These are phyloP conservation scores for Ceratitis capitata DNA, from an alignment of 1,140 invertebrate genomes.

Conservation along the genomic window DNA sequence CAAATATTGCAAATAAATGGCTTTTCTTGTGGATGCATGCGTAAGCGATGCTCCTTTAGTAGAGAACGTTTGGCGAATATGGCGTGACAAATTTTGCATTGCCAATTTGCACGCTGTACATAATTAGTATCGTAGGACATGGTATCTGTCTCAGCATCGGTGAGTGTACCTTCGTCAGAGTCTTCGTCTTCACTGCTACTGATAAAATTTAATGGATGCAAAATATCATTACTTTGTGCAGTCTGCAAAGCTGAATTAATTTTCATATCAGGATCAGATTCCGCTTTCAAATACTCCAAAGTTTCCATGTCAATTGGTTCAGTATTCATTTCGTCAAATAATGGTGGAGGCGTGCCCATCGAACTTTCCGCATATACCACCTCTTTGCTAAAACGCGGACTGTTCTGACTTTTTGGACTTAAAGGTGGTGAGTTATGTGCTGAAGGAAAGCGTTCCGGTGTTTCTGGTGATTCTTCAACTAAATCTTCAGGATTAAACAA, in stretches of 20 bases:
- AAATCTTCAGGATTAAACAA: neutral
- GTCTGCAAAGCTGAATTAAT: neutral
- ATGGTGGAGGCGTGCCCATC: constrained; percentile 43
- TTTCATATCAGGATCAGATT: constrained; percentile 21
- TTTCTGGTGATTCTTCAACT: neutral
- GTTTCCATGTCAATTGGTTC: constrained; percentile 44
- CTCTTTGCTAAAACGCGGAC: constrained; percentile 28
- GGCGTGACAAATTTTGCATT: constrained; percentile 41
- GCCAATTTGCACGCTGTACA: neutral
- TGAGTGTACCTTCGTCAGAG: neutral
- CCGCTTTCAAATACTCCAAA: constrained; percentile 42
- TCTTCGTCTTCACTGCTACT: constrained; percentile 34
- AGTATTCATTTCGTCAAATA: constrained; percentile 45
- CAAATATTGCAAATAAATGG: constrained; percentile 41
- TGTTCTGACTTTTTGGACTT: constrained; percentile 4
- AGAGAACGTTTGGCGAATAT: constrained; percentile 36
- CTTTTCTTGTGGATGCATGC: constrained; percentile 42
- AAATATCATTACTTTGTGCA: constrained; percentile 32
- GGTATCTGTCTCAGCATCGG: constrained; percentile 26
- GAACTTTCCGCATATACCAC: constrained; percentile 39
- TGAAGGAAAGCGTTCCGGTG: neutral
- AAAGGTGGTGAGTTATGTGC: neutral
- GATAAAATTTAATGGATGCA: constrained; percentile 36
- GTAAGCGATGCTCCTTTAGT: constrained; percentile 39
- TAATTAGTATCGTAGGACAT: constrained; percentile 17